A percentile compares a stretch with the other conserved stretches of the same genome.
phyloP scores from a whole-genome alignment of 2,888 invertebrate species.

The Netelia virgata region DNA sequence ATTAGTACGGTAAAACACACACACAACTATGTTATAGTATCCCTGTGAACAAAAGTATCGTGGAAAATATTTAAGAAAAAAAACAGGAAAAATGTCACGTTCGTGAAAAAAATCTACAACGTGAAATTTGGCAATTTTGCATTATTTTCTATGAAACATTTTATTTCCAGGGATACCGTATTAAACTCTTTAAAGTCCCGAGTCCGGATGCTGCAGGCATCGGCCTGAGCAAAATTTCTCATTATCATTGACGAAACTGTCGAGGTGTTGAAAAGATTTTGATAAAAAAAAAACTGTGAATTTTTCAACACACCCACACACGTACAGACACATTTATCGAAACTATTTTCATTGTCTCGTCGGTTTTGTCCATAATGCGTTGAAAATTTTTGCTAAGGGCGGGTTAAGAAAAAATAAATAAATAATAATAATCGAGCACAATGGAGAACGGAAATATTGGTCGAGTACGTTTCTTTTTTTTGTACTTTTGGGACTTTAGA shows the following conservation, averaged over 20 bases:
- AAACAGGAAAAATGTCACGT: not conserved
- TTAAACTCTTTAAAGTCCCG: slow-evolving; percentile 24
- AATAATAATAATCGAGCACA: not conserved
- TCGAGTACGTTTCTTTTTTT: not conserved
- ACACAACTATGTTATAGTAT: slow-evolving; percentile 39
- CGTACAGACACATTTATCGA: not conserved
- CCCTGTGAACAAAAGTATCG: not conserved
- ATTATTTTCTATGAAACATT: slow-evolving; percentile 5
- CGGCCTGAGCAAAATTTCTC: not conserved
- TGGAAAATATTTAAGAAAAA: not conserved
- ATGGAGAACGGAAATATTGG: not conserved
- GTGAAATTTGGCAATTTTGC: not conserved
- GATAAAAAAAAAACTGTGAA: not conserved
- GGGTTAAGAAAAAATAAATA: not conserved
- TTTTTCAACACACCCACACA: not conserved
- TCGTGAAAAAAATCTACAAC: not conserved
- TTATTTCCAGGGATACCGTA: not conserved
- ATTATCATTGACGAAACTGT: not conserved
- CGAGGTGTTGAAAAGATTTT: not conserved
- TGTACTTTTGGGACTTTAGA: slow-evolving; percentile 34
- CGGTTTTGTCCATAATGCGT: not conserved
- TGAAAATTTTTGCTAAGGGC: not conserved
- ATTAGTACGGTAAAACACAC: slow-evolving; percentile 49
- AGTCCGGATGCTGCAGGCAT: not conserved
- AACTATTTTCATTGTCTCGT: not conserved